Conservation (phyloP, 2,113 vertebrate genomes). For the Lethenteron camtschaticum region DNA sequence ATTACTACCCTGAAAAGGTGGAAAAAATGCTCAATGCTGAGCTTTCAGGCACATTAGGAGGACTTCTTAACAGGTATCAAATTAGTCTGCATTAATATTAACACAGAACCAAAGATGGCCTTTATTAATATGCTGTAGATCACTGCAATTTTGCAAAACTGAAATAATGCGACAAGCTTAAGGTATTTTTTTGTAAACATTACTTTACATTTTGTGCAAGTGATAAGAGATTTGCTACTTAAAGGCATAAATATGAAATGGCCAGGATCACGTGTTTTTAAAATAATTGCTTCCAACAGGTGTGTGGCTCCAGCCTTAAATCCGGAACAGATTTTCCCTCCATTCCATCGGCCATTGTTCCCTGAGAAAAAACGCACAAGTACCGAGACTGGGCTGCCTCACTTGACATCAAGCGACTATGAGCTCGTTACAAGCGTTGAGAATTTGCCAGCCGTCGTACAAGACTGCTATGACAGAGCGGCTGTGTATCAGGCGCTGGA, state of each 20-base stretch:
- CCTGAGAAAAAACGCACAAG: slow-evolving; percentile 14
- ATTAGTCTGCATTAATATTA: background rate
- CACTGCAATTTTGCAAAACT: slow-evolving; percentile 1
- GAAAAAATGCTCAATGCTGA: slow-evolving; percentile 53
- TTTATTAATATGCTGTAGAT: background rate
- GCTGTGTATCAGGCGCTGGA: slow-evolving; percentile 68
- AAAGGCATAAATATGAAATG: too few relatives aligned
- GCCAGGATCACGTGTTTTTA: too few relatives aligned
- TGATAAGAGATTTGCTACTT: too few relatives aligned
- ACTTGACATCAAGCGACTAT: slow-evolving; percentile 28
- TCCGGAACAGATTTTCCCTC: slow-evolving; percentile 40
- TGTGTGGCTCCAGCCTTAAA: slow-evolving; percentile 53
- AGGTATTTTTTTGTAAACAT: too few relatives aligned
- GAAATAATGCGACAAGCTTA: background rate
- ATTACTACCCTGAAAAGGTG: slow-evolving; percentile 57
- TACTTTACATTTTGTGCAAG: too few relatives aligned
- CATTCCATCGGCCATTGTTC: slow-evolving; percentile 38
- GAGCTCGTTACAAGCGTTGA: slow-evolving; percentile 30
- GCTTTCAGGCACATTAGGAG: slow-evolving; percentile 61
- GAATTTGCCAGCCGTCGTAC: slow-evolving; percentile 31
- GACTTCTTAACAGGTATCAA: slow-evolving; percentile 50
- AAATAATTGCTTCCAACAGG: slow-evolving; percentile 24
- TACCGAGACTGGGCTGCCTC: accelerated
- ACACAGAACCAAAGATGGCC: background rate
- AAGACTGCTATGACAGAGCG: slow-evolving; percentile 30